Conservation (phyloP, 2,797 vertebrate genomes). For the Steatocranus sp. region DNA sequence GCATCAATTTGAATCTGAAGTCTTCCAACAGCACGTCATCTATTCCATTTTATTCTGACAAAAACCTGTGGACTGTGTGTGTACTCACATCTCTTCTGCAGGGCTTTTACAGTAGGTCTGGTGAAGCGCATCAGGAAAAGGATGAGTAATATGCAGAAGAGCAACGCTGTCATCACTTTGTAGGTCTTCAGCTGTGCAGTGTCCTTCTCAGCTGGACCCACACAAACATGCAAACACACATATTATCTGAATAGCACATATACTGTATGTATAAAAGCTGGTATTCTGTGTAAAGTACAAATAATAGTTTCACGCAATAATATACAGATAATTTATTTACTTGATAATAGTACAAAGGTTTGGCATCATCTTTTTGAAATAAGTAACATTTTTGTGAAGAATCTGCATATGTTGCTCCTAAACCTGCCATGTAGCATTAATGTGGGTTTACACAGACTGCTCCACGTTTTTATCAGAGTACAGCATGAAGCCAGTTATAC, state of each 20-base stretch:
- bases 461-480: not conserved
- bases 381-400: not conserved
- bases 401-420: not conserved
- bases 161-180: slow-evolving; percentile 57
- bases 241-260: not conserved
- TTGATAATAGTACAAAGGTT: not conserved
- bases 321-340: not conserved
- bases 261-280: not conserved
- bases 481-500: not conserved
- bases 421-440: not conserved
- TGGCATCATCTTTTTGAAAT: not conserved
- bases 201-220: not conserved
- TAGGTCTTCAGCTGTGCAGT: slow-evolving; percentile 38
- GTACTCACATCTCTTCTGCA: slow-evolving; percentile 69
- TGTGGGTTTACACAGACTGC: not conserved
- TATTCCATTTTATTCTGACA: not conserved
- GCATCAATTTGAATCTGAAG: not conserved
- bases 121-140: slow-evolving; percentile 56
- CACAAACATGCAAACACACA: not conserved
- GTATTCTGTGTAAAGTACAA: not conserved
- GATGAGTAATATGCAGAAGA: slow-evolving; percentile 51
- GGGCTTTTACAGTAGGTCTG: slow-evolving; percentile 44
- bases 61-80: not conserved
- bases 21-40: not conserved
- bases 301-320: not conserved